Conservation (phyloP, 2,113 vertebrate genomes). For the Entelurus aequoreus region DNA sequence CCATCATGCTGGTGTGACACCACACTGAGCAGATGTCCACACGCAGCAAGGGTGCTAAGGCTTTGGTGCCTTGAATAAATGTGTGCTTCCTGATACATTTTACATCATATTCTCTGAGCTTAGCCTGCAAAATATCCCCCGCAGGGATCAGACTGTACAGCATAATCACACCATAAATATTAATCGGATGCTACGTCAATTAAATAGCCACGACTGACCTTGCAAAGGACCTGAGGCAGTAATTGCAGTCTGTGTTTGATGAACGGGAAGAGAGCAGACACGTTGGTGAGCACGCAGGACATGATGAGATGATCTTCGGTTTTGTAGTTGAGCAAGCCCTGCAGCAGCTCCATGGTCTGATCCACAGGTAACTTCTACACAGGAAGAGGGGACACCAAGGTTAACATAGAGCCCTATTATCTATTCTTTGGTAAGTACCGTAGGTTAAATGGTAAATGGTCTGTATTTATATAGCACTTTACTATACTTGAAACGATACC, state of each 20-base stretch:
- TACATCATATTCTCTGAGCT: no score
- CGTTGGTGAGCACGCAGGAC: slow-evolving; percentile 88
- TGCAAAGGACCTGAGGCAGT: slow-evolving; percentile 83
- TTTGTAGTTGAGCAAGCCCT: slow-evolving; percentile 83
- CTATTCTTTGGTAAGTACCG: no score
- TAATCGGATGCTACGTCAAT: not conserved
- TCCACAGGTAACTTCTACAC: slow-evolving; percentile 81
- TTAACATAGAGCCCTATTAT: no score
- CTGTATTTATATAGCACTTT: no score
- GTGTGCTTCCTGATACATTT: no score
- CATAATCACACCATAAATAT: not conserved
- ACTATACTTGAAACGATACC: no score
- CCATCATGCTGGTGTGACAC: not conserved
- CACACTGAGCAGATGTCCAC: not conserved
- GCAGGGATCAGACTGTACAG: no score
- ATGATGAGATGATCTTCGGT: slow-evolving; percentile 90
- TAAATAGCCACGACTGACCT: slow-evolving; percentile 68
- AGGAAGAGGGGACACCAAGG: not conserved
- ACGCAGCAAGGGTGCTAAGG: not conserved
- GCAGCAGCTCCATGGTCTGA: slow-evolving; percentile 85
- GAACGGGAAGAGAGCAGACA: slow-evolving; percentile 90
- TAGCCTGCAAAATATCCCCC: no score
- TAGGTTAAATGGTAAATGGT: no score
- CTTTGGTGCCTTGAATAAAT: no score
- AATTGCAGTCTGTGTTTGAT: slow-evolving; percentile 78